Evolutionary conservation across 2,113 vertebrate species (phyloP).

Genomic region (Orcinus orca): DNA sequence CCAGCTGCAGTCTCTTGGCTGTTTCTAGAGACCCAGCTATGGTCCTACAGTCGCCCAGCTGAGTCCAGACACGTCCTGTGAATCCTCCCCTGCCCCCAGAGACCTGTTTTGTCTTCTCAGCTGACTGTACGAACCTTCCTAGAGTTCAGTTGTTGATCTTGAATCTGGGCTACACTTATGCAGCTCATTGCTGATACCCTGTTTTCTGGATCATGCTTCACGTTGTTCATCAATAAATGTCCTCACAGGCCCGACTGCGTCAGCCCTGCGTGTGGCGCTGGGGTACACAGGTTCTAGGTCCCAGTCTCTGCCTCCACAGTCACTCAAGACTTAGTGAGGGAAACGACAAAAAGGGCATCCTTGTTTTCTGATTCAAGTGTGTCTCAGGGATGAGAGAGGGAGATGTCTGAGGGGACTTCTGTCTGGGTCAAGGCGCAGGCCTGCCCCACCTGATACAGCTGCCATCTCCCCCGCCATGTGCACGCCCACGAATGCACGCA

Average conservation of each 20-base stretch:
- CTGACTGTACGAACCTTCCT: neutral
- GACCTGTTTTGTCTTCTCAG: neutral
- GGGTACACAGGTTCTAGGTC: neutral
- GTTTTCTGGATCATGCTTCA: neutral
- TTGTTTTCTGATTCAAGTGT: neutral
- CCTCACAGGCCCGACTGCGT: fast-evolving
- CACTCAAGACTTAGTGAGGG: neutral
- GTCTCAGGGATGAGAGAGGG: neutral
- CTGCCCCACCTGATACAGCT: neutral
- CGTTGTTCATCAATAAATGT: neutral
- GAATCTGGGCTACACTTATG: fast-evolving
- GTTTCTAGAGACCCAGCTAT: neutral
- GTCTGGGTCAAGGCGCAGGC: no score
- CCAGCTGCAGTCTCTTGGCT: neutral
- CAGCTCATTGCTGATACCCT: no score
- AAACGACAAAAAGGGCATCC: fast-evolving
- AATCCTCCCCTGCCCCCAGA: neutral
- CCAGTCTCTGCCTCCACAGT: neutral
- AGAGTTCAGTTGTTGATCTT: fast-evolving
- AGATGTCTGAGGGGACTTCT: neutral
- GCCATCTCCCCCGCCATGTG: no score
- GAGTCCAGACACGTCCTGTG: neutral
- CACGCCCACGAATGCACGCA: no score
- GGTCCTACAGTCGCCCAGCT: no score
- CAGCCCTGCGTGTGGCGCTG: fast-evolving